These are phyloP conservation scores for Camponotus floridanus DNA, from an alignment of 1,140 invertebrate species.

Conservation along the genomic window DNA sequence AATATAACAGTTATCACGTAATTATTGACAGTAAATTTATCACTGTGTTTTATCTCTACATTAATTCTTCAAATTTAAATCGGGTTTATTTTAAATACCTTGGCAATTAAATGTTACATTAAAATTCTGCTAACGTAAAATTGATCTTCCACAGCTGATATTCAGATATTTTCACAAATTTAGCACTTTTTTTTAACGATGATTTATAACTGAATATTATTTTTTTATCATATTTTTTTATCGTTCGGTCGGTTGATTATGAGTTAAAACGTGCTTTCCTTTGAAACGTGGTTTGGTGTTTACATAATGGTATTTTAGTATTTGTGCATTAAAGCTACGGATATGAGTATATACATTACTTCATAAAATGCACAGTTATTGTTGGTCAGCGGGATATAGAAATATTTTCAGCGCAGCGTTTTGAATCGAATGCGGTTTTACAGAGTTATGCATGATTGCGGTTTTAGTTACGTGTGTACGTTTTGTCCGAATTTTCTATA, in stretches of 20 bases:
- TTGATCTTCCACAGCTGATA: not conserved
- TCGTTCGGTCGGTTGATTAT: not conserved
- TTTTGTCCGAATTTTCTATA: not conserved
- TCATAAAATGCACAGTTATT: not conserved
- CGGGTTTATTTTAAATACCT: not conserved
- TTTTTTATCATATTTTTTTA: not conserved
- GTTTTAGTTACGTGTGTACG: not conserved
- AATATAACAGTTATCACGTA: not conserved
- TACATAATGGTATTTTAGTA: not conserved
- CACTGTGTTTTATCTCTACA: not conserved
- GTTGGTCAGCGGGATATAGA: not conserved
- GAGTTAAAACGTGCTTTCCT: not conserved
- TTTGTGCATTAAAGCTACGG: not conserved
- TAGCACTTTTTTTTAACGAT: not conserved
- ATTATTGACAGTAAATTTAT: not conserved
- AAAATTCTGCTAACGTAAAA: not conserved
- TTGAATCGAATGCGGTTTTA: conserved; percentile 1
- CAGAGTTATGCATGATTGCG: conserved; percentile 6
- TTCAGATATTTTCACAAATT: not conserved
- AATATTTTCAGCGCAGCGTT: not conserved
- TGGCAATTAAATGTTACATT: not conserved
- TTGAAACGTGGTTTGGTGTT: not conserved
- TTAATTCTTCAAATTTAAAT: not conserved
- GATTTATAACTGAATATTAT: not conserved
- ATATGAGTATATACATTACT: not conserved